phyloP scores from a whole-genome alignment of 2,888 invertebrate genomes.

The Cheilosia pagana region DNA sequence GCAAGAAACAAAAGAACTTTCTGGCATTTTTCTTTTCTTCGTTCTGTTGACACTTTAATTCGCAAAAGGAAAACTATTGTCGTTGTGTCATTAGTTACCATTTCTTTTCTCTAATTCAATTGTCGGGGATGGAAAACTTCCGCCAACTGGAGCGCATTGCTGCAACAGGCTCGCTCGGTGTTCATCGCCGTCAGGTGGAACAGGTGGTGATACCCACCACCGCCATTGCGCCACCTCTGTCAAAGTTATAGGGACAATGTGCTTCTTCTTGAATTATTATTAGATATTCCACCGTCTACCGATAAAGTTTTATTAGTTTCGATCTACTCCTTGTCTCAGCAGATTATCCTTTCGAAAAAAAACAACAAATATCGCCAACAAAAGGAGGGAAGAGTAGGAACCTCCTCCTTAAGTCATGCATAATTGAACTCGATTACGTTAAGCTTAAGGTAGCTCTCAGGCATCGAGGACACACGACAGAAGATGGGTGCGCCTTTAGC shows the following conservation, averaged over 20 bases:
- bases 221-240: slow-evolving; percentile 23
- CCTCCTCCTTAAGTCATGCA: slow-evolving; percentile 57
- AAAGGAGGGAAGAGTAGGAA: neutral
- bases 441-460: slow-evolving; percentile 66
- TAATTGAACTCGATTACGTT: slow-evolving; percentile 75
- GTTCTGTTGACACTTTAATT: slow-evolving; percentile 63
- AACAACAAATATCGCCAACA: slow-evolving; percentile 14
- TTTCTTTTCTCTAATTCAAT: slow-evolving; percentile 62
- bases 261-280: slow-evolving; percentile 62
- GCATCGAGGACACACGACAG: slow-evolving; percentile 47
- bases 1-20: slow-evolving; percentile 37
- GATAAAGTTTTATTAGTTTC: slow-evolving; percentile 75
- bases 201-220: slow-evolving; percentile 33
- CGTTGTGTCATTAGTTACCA: slow-evolving; percentile 68
- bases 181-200: slow-evolving; percentile 22
- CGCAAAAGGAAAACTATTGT: slow-evolving; percentile 60
- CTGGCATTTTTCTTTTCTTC: slow-evolving; percentile 12
- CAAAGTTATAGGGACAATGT: slow-evolving; percentile 59
- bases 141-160: slow-evolving; percentile 44
- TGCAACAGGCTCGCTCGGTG: slow-evolving; percentile 51
- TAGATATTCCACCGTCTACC: slow-evolving; percentile 59
- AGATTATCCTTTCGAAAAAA: slow-evolving; percentile 61
- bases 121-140: slow-evolving; percentile 38
- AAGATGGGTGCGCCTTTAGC: slow-evolving; percentile 36
- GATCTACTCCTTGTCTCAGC: slow-evolving; percentile 62